A percentile compares a stretch with the other conserved stretches of the same genome.
These are phyloP conservation scores for Papilio gigon DNA, from an alignment of 2,888 invertebrate species.

Conservation along the genomic window DNA sequence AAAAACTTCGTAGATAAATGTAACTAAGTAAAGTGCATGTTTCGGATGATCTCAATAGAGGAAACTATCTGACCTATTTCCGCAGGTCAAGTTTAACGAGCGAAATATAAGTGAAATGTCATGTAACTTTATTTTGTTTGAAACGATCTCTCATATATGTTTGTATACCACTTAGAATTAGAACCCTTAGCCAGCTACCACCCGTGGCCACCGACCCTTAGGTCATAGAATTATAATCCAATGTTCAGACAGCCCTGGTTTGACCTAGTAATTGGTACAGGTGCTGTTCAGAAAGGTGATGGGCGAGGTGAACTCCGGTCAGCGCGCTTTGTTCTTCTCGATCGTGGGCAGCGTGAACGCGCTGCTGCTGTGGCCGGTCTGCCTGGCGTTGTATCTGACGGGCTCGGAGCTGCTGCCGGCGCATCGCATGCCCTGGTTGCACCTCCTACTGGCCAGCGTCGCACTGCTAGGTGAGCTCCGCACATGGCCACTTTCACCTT, in stretches of 20 bases:
- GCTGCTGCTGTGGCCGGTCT: conserved; percentile 94
- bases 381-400: conserved; percentile 92
- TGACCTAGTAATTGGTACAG: conserved; percentile 71
- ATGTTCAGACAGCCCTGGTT: too few relatives aligned
- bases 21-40: not conserved
- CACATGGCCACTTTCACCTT: too few relatives aligned
- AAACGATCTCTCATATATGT: not conserved
- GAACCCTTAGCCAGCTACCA: too few relatives aligned
- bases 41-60: not conserved
- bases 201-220: too few relatives aligned
- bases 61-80: conserved; percentile 7
- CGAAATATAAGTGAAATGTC: not conserved
- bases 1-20: not conserved
- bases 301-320: conserved; percentile 95
- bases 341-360: conserved; percentile 94
- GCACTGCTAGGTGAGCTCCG: conserved; percentile 87
- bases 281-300: conserved; percentile 97
- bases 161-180: not conserved
- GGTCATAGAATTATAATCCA: too few relatives aligned
- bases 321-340: conserved; percentile 96
- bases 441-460: conserved; percentile 90
- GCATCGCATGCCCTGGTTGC: conserved; percentile 93
- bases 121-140: not conserved
- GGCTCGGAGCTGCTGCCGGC: conserved; percentile 92
- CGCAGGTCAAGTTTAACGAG: conserved; percentile 7